Evolutionary conservation across 2,888 invertebrate genomes (phyloP), one percentile per base, ranked within the genome.

Genomic region (Pollenia griseotomentosa): DNA sequence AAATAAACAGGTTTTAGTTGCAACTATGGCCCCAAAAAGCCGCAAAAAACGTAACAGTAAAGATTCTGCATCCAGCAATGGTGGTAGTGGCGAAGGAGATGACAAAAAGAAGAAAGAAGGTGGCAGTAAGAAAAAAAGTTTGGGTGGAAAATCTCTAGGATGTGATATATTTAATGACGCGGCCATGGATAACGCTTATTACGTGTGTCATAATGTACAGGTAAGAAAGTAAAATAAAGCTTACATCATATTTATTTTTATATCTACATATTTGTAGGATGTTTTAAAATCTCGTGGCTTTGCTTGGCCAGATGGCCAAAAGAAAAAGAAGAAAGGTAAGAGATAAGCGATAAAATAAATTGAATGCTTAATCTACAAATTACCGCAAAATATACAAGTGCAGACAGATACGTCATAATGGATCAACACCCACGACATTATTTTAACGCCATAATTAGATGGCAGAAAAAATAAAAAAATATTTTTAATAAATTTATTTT

Each of bases 151-250:
- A 5, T 95, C 96, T 90, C 96, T 96, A 90, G 96, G 96, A 51
- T 96, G 97, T 77, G 98, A 98, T 90, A 97, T 98, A 91, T 96
- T 98, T 90, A 97, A 97, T 88, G 97, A 97, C 89, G 96, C 97
- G 3, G 98, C 98, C 0, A 98, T 98, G 97, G 97, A 97, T 89
- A 98, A 98, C 91, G 97, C 98, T 0, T 98, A 98, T 92, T 97
- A 97, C 91, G 97, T 97, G 0, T 98, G 98, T 89, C 98, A 98
- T 91, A 98, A 98, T 92, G 96, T 98, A 0, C 98, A 98, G 93
- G 97, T 97, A 16, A 70, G 82, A 51, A 10, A 44, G 63, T 33
- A 16, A 51, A 57, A 2, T 44, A 33, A 40, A 33, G 61, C 2
- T 59, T 16, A 68, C 12, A 46, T 59, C 12, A n/a, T 11, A 78